phyloP scores from a whole-genome alignment of 2,888 invertebrate species.

The Mythimna albipuncta region DNA sequence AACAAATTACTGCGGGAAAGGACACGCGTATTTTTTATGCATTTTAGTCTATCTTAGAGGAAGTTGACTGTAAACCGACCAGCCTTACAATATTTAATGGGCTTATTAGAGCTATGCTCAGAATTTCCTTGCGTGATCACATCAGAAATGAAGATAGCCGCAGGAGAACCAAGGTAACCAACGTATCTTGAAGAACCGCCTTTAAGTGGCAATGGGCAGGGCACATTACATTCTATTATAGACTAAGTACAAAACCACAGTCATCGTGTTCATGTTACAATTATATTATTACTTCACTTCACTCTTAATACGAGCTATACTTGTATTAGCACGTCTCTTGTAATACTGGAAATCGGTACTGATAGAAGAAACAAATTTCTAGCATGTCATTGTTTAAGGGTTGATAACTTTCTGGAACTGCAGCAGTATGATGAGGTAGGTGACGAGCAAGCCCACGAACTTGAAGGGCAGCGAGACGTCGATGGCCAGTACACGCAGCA shows the following conservation, averaged over 20 bases:
- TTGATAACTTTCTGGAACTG: slow-evolving; percentile 82
- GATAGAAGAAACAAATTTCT: background rate
- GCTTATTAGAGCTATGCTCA: too few relatives aligned
- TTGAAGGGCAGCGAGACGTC: slow-evolving; percentile 84
- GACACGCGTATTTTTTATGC: too few relatives aligned
- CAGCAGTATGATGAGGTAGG: slow-evolving; percentile 83
- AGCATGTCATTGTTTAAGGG: slow-evolving; percentile 34
- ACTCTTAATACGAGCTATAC: slow-evolving; percentile 30
- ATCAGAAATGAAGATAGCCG: too few relatives aligned
- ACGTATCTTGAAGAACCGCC: too few relatives aligned
- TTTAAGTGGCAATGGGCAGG: too few relatives aligned
- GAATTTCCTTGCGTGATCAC: too few relatives aligned
- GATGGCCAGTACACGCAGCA: slow-evolving; percentile 81
- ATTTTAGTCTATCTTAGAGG: too few relatives aligned
- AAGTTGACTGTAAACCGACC: too few relatives aligned
- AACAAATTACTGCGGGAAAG: too few relatives aligned
- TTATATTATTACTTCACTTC: background rate
- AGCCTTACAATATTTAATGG: too few relatives aligned
- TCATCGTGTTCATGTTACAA: background rate
- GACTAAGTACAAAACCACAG: background rate
- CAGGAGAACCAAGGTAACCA: too few relatives aligned
- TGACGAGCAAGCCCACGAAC: slow-evolving; percentile 78
- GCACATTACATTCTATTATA: too few relatives aligned
- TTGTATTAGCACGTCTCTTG: background rate
- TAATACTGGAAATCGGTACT: background rate